These are phyloP conservation scores for Furcula furcula DNA, from an alignment of 2,888 invertebrate species.

Conservation along the genomic window DNA sequence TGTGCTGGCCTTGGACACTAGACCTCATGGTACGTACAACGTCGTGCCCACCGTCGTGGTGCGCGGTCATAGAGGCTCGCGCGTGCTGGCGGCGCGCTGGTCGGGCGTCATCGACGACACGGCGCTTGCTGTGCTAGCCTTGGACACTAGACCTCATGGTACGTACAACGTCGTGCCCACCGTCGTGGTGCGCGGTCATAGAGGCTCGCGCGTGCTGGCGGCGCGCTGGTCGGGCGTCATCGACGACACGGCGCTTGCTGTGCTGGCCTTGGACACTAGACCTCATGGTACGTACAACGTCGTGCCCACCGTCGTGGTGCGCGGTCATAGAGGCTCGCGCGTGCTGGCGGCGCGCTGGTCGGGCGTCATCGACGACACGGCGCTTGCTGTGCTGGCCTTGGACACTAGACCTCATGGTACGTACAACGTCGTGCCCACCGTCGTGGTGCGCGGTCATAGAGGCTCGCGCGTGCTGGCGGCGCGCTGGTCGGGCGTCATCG, in stretches of 20 bases:
- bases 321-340: constrained; percentile 68
- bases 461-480: constrained; percentile 71
- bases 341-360: constrained; percentile 76
- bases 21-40: constrained; percentile 66
- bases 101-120: constrained; percentile 72
- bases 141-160: constrained; percentile 72
- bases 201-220: constrained; percentile 68
- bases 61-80: constrained; percentile 65
- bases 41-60: constrained; percentile 71
- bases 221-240: constrained; percentile 76
- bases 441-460: constrained; percentile 67
- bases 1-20: constrained; percentile 67
- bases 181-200: constrained; percentile 67
- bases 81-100: constrained; percentile 73
- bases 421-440: constrained; percentile 65
- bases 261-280: constrained; percentile 67
- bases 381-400: constrained; percentile 67
- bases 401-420: constrained; percentile 70
- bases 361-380: constrained; percentile 69
- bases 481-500: constrained; percentile 73
- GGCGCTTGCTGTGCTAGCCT: constrained; percentile 67
- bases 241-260: constrained; percentile 70
- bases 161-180: constrained; percentile 62
- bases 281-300: constrained; percentile 67
- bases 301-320: constrained; percentile 68